These are phyloP conservation scores for Chelon auratus DNA, from an alignment of 2,797 vertebrate genomes.

Conservation along the genomic window DNA sequence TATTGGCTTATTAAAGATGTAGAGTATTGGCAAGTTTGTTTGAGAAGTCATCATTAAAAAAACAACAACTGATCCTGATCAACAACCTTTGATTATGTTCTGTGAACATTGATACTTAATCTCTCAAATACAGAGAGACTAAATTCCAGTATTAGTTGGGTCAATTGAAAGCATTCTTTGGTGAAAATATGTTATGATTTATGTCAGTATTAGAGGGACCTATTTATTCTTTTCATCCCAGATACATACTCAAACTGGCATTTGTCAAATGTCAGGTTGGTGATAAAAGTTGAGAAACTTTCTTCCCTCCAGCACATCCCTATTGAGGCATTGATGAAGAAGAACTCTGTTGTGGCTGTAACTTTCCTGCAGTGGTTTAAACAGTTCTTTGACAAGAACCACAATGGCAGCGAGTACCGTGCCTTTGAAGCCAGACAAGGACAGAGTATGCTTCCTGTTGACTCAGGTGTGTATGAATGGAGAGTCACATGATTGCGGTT, in stretches of 20 bases:
- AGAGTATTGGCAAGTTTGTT: background rate
- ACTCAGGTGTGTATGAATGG: background rate
- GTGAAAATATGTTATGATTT: no score
- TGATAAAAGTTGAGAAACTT: background rate
- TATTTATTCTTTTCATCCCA: no score
- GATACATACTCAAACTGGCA: no score
- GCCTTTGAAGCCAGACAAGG: constrained; percentile 57
- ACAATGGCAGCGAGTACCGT: constrained; percentile 18
- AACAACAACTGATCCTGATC: no score
- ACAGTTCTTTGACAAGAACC: constrained; percentile 63
- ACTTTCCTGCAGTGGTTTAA: constrained; percentile 76
- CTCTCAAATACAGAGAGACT: no score
- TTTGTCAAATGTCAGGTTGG: no score
- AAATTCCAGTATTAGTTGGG: no score
- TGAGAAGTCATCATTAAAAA: no score
- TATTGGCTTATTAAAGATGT: background rate
- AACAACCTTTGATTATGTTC: no score
- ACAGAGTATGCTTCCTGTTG: constrained; percentile 30
- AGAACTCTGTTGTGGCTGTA: constrained; percentile 6
- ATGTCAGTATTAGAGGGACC: no score
- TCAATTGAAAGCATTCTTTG: background rate
- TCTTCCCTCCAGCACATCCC: constrained; percentile 62
- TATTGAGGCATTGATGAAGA: constrained; percentile 45
- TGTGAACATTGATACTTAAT: no score
- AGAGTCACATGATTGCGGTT: background rate